These are phyloP conservation scores for Cardiocondyla obscurior DNA, from an alignment of 1,140 invertebrate genomes.

Conservation along the genomic window DNA sequence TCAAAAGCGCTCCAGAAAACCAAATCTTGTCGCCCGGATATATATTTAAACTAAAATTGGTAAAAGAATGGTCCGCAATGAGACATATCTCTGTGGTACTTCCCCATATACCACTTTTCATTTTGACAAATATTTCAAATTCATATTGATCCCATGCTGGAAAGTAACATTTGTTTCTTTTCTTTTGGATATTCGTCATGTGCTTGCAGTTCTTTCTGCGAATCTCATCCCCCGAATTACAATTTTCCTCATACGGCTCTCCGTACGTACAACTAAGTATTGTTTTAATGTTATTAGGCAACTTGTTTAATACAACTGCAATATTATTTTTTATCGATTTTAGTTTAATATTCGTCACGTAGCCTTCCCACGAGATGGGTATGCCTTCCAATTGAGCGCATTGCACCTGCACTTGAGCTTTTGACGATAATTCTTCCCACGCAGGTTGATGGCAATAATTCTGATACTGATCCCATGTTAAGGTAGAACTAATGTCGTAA, in stretches of 20 bases:
- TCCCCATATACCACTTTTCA: conserved; percentile 88
- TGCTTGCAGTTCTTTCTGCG: conserved; percentile 84
- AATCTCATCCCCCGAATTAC: conserved; percentile 81
- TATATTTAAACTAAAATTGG: conserved; percentile 88
- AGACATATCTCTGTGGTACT: conserved; percentile 86
- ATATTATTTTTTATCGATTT: conserved; percentile 86
- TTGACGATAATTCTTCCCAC: conserved; percentile 87
- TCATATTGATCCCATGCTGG: conserved; percentile 88
- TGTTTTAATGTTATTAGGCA: conserved; percentile 85
- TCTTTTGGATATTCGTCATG: conserved; percentile 83
- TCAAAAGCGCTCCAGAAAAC: conserved; percentile 87
- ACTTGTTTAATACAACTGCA: conserved; percentile 84
- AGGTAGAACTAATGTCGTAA: conserved; percentile 75
- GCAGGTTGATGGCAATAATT: conserved; percentile 88
- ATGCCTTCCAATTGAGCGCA: conserved; percentile 88
- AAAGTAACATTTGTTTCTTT: conserved; percentile 87
- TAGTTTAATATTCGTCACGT: conserved; percentile 87
- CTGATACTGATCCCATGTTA: conserved; percentile 89
- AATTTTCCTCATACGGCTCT: conserved; percentile 85
- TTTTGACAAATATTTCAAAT: conserved; percentile 88
- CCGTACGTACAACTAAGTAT: conserved; percentile 89
- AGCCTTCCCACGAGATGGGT: conserved; percentile 89
- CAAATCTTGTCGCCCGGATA: conserved; percentile 88
- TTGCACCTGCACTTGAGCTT: conserved; percentile 87
- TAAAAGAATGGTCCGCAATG: conserved; percentile 86